phyloP scores from a whole-genome alignment of 1,140 invertebrate genomes.

The Bombus confusus region DNA sequence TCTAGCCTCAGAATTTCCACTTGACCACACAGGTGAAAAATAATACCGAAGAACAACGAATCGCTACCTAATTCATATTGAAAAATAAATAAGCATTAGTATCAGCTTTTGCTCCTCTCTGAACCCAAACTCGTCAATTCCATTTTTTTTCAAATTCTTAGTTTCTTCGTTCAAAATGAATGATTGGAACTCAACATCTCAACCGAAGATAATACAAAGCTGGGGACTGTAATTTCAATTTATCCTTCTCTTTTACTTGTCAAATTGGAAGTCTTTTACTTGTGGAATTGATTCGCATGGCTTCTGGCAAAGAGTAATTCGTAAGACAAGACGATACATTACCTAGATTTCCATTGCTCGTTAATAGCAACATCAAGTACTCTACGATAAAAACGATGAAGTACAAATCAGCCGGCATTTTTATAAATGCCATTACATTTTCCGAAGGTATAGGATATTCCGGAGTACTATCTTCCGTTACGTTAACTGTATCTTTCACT shows the following conservation, averaged over 20 bases:
- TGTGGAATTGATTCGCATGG: too few species aligned
- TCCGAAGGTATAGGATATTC: conserved; percentile 34
- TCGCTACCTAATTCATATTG: conserved; percentile 35
- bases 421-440: neutral
- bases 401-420: neutral
- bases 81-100: neutral
- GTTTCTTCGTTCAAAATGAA: too few species aligned
- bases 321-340: neutral
- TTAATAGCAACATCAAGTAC: neutral
- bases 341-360: conserved; percentile 46
- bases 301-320: too few species aligned
- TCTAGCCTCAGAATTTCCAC: conserved; percentile 37
- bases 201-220: too few species aligned
- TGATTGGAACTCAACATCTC: too few species aligned
- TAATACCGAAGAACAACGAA: conserved; percentile 46
- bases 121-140: too few species aligned
- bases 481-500: neutral
- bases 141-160: too few species aligned
- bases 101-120: accelerated
- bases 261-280: too few species aligned
- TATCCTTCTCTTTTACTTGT: too few species aligned
- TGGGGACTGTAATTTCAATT: too few species aligned
- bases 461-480: neutral
- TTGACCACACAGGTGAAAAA: conserved; percentile 55
- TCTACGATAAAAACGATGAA: neutral